Conservation (phyloP, 2,797 vertebrate species). For the Tiaroga cobitis region DNA sequence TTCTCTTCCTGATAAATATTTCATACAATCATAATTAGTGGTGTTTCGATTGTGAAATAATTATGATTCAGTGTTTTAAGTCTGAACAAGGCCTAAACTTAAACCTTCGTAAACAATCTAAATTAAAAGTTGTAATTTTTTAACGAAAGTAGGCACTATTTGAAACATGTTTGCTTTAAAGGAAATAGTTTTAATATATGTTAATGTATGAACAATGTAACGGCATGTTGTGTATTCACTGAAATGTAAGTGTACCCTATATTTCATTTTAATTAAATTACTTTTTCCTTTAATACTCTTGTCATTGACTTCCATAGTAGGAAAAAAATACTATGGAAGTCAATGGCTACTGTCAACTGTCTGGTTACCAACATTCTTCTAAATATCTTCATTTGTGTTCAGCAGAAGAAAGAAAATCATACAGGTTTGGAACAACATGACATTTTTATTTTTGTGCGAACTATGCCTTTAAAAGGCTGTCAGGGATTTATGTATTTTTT, state of each 20-base stretch:
- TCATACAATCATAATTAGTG: neutral
- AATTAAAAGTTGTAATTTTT: too few species aligned
- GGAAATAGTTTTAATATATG: neutral
- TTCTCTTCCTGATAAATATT: neutral
- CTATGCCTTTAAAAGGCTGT: neutral
- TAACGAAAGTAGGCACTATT: neutral
- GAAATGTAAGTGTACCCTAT: neutral
- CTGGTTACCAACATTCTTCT: too few species aligned
- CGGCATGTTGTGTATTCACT: neutral
- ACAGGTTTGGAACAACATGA: too few species aligned
- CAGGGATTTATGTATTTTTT: neutral
- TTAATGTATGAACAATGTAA: neutral
- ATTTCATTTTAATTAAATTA: too few species aligned
- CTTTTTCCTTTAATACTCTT: too few species aligned
- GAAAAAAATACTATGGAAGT: too few species aligned
- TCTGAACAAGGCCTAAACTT: neutral
- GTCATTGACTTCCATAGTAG: too few species aligned
- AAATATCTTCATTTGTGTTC: too few species aligned
- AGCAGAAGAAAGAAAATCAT: too few species aligned
- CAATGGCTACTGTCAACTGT: too few species aligned
- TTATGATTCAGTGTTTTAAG: neutral
- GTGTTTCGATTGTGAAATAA: neutral
- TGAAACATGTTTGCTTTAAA: neutral
- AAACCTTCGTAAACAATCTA: too few species aligned
- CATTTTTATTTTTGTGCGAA: too few species aligned